phyloP scores from a whole-genome alignment of 2,113 vertebrate species.

The Microcebus lehilahytsara region DNA sequence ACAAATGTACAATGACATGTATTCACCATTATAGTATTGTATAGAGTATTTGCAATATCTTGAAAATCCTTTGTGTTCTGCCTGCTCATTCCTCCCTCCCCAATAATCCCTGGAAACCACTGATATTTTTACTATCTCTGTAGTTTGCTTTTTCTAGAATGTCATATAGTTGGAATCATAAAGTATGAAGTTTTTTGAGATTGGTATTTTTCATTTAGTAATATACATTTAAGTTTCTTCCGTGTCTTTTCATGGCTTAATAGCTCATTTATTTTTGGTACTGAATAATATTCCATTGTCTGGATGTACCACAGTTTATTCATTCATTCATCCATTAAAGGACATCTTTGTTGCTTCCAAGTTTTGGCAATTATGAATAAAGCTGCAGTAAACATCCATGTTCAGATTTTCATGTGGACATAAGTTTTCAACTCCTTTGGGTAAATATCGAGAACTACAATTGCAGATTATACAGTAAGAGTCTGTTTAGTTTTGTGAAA shows the following conservation, averaged over 20 bases:
- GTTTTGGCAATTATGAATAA: not conserved
- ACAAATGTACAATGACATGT: rapidly evolving
- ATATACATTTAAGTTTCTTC: not conserved
- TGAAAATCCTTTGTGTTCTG: not conserved
- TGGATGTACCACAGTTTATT: not conserved
- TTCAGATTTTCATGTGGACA: not conserved
- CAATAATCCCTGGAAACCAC: not conserved
- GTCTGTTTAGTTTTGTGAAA: not conserved
- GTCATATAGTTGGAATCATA: not conserved
- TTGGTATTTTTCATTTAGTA: not conserved
- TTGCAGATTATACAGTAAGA: not conserved
- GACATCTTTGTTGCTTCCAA: not conserved
- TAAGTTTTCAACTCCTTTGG: not conserved
- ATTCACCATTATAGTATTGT: rapidly evolving
- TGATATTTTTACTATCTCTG: not conserved
- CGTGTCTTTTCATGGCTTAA: not conserved
- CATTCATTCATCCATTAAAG: not conserved
- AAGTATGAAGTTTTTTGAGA: not conserved
- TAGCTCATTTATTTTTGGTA: not conserved
- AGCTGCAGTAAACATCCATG: not conserved
- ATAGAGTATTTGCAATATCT: no score
- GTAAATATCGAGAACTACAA: not conserved
- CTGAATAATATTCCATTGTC: not conserved
- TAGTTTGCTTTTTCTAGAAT: not conserved
- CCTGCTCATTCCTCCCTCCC: not conserved